Evolutionary conservation across 2,888 invertebrate genomes (phyloP), one percentile per base, ranked within the genome.

Genomic region (Myopa testacea): DNA sequence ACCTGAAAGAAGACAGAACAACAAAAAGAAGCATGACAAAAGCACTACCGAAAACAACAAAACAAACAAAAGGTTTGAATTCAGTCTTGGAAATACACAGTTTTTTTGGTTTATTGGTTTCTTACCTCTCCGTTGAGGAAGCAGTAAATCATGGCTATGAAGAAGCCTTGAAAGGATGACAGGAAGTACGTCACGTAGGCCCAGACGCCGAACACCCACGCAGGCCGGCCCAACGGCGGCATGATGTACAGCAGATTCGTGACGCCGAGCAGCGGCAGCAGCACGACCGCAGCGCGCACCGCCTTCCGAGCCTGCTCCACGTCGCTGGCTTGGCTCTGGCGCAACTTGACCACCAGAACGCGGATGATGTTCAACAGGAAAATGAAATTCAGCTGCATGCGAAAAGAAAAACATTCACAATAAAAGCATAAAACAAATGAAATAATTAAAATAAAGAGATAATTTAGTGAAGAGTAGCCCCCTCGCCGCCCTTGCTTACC

Each of bases 121-220:
- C 88, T 89, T 88, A 96, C 96, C 93, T 96, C 96, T 80, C 93
- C 94, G 84, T 96, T 96, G 73, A 93, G 88, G 86, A 96, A 95
- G 86, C 96, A 96, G 87, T 96, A 96, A 69, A 96, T 91, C 12
- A 93, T 91, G 0, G 95, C 93, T 70, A 96, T 93, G 86, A 96
- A 94, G 82, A 95, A 92, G 52, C 96, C 96, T 89, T 96, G 95
- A 86, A 95, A 96, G 0, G 96, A 95, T n/a, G 93, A 92, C 70
- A 96, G 90, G 85, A 95, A 94, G 86, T 96, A 94, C 0, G 95
- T 93, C 16, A 91, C 90, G 87, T 94, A 96, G 3, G 94, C 93
- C 96, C 96, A 96, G 0, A 94, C 81, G 0, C 93, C 94, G 81
- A 96, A 96, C 81, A 92, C 91, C 91, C 93, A 93, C 0, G 92